Evolutionary conservation across 1,140 invertebrate genomes (phyloP).

Genomic region (Pseudomyrmex pallidus): DNA sequence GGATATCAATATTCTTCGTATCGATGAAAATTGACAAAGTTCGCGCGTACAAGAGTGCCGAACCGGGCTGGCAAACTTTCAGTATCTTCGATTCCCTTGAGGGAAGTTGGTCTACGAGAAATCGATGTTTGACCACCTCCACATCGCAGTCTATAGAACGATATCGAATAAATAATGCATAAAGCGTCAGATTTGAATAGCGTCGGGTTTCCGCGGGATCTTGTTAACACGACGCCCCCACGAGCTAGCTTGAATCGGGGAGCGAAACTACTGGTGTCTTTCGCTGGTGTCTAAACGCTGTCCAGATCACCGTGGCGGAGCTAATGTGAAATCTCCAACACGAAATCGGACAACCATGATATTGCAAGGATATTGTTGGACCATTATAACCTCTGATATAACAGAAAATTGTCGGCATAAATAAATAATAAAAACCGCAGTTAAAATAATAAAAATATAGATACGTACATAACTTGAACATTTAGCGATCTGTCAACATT

Average conservation of each 20-base stretch:
- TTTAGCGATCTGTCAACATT: too few relatives aligned
- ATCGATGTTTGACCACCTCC: constrained; percentile 50
- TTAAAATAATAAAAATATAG: too few relatives aligned
- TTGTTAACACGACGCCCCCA: constrained; percentile 37
- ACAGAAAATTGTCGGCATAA: too few relatives aligned
- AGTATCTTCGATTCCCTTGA: constrained; percentile 38
- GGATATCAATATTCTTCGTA: constrained; percentile 42
- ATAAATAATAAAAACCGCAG: too few relatives aligned
- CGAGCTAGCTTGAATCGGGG: constrained; percentile 15
- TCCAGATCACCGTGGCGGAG: background rate
- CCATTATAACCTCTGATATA: background rate
- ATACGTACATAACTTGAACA: too few relatives aligned
- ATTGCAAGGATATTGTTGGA: background rate
- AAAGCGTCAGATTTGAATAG: constrained; percentile 49
- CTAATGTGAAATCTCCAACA: background rate
- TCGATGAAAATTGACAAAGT: constrained; percentile 39
- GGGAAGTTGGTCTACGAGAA: constrained; percentile 45
- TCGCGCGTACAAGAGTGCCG: constrained; percentile 2
- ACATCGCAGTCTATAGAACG: constrained; percentile 24
- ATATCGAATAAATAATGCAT: constrained; percentile 55
- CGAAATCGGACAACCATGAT: background rate
- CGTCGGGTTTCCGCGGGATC: constrained; percentile 11
- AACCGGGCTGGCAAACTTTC: constrained; percentile 43
- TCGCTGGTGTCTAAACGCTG: background rate
- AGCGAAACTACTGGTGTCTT: background rate